Evolutionary conservation across 1,140 invertebrate genomes (phyloP).

Genomic region (Camponotus floridanus): DNA sequence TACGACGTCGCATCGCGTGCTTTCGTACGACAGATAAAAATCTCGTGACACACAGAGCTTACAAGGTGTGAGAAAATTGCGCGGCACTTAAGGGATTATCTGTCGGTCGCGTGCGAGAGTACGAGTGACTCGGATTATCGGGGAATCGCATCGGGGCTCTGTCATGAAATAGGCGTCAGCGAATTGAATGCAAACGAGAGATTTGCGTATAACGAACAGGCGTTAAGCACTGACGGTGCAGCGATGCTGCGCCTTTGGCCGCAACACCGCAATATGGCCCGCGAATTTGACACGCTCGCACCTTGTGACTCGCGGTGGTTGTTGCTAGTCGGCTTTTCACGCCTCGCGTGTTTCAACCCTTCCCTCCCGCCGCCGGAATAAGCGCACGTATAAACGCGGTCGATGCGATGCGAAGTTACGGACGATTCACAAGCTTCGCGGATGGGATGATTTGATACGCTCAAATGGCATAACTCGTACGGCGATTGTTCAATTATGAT

Average conservation of each 20-base stretch:
- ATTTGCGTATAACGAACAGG: conserved; percentile 46
- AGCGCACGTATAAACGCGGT: not conserved
- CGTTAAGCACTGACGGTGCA: conserved; percentile 27
- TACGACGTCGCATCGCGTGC: not conserved
- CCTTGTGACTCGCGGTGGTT: conserved; percentile 48
- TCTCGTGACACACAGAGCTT: conserved; percentile 9
- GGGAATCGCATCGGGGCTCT: conserved; percentile 51
- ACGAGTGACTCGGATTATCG: conserved; percentile 55
- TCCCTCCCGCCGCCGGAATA: not conserved
- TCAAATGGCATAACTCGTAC: conserved; percentile 16
- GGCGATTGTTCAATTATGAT: conserved; percentile 40
- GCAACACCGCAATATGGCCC: conserved; percentile 48
- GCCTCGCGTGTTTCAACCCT: conserved; percentile 38
- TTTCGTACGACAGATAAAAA: conserved; percentile 24
- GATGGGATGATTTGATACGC: conserved; percentile 30
- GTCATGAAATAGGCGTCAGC: conserved; percentile 52
- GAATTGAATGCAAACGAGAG: conserved; percentile 62
- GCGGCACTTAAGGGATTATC: conserved; percentile 54
- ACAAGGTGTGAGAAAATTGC: conserved; percentile 48
- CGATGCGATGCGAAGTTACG: conserved; percentile 56
- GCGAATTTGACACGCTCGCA: conserved; percentile 60
- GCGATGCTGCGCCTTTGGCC: conserved; percentile 46
- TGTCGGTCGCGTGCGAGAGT: conserved; percentile 14
- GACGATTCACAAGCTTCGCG: conserved; percentile 41
- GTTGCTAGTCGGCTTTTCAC: conserved; percentile 53